These are phyloP conservation scores for Aspidiotus rigidus DNA, from an alignment of 2,888 invertebrate species.

Conservation along the genomic window DNA sequence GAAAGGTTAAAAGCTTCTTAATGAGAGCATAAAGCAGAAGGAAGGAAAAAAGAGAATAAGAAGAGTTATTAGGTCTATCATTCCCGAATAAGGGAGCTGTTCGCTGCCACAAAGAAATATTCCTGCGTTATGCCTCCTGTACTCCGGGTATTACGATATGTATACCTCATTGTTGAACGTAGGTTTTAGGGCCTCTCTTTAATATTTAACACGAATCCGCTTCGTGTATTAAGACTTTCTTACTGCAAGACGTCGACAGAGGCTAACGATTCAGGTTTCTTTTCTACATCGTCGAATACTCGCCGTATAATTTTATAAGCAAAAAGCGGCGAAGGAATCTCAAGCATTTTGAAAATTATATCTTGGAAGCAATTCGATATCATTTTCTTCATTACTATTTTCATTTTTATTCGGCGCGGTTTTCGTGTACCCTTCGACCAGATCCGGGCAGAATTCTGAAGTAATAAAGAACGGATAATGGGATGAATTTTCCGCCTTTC, in stretches of 20 bases:
- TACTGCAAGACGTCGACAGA: background rate
- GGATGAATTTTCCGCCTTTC: too few relatives aligned
- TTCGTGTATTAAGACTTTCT: slow-evolving; percentile 5
- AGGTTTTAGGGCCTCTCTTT: background rate
- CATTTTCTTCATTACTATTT: slow-evolving; percentile 18
- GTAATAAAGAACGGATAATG: too few relatives aligned
- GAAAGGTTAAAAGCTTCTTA: slow-evolving; percentile 33
- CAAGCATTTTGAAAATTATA: slow-evolving; percentile 15
- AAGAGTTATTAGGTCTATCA: slow-evolving; percentile 22
- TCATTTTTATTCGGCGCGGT: slow-evolving; percentile 7
- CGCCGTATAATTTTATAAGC: slow-evolving; percentile 17
- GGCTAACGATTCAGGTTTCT: background rate
- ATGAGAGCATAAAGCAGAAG: slow-evolving; percentile 27
- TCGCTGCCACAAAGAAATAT: background rate
- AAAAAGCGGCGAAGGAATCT: slow-evolving; percentile 26
- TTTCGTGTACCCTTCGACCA: too few relatives aligned
- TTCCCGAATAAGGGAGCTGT: slow-evolving; percentile 1
- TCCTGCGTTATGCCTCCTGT: too few relatives aligned
- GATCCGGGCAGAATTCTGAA: too few relatives aligned
- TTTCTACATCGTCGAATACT: background rate
- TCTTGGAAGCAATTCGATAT: slow-evolving; percentile 24
- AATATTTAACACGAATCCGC: slow-evolving; percentile 24
- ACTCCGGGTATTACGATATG: too few relatives aligned
- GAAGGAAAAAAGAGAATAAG: background rate
- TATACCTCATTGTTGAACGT: background rate